Evolutionary conservation across 2,113 vertebrate species (phyloP), one percentile per base, ranked within the genome.

Genomic region (Elephas maximus): DNA sequence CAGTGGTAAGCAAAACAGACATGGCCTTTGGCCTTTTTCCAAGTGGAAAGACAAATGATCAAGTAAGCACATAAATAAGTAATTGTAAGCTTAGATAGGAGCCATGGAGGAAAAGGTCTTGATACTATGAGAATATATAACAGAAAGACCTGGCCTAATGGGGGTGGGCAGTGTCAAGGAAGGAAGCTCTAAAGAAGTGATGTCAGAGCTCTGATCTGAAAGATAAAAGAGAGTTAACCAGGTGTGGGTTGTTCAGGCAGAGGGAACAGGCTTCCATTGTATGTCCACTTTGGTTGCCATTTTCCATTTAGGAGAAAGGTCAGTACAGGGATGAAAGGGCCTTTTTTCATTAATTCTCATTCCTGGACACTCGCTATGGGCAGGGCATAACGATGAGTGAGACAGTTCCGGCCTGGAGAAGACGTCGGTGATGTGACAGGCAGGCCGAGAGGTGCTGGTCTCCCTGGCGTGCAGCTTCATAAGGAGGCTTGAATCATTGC

Each of bases 301-400:
- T 91, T 57, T 76, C 57, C 48, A 51, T 83, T 79, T 48, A 88
- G 62, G 78, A 90, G 96, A 82, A 74, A 44, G 26, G 79, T 53
- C 17, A 21, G 1, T 90, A 60, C 44, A 63, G n/a, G 26, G 28
- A 37, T 21, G 62, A 30, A 5, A 24, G 23, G 18, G 28, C 37
- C 60, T 6, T 80, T 57, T 74, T 30, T 51, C 41, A 12, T 37
- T 33, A 53, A 41, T 20, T 57, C 51, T 12, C 71, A 57, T 78
- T 89, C 53, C n/a, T 71, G 51, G 73, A 51, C 18, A 15, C 9
- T 60, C 48, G 11, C 26, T 88, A 2, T 51, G 65, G 28, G 51
- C 79, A 77, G 18, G 45, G 80, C 28, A 28, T 26, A 67, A 11
- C 2, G 7, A 33, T 45, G 23, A 79, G 2, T 63, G 48, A 88